phyloP scores from a whole-genome alignment of 2,888 invertebrate species.

The Drosophila robusta region DNA sequence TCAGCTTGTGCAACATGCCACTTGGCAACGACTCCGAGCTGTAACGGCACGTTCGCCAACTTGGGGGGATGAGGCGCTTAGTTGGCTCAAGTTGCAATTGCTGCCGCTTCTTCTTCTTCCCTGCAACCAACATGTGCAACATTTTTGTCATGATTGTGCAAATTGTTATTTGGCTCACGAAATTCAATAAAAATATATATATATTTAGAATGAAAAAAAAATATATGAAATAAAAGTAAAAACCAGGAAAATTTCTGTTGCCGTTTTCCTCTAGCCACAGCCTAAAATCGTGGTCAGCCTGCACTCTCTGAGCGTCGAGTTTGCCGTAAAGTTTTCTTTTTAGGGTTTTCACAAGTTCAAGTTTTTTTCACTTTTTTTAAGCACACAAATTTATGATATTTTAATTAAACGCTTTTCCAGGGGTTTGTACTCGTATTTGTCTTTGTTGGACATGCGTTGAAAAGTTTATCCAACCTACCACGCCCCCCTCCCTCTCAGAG shows the following conservation, averaged over 20 bases:
- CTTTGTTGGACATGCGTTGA: constrained; percentile 12
- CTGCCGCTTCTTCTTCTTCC: constrained; percentile 2
- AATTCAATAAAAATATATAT: constrained; percentile 45
- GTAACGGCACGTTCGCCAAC: constrained; percentile 26
- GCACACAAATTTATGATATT: constrained; percentile 23
- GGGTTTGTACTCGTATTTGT: constrained; percentile 19
- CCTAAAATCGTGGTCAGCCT: constrained; percentile 28
- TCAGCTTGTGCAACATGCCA: constrained; percentile 21
- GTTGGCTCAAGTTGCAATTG: constrained; percentile 26
- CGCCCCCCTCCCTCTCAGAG: no score
- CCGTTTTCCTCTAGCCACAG: constrained; percentile 13
- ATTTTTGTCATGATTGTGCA: constrained; percentile 52
- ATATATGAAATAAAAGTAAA: not conserved
- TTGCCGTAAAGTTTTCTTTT: constrained; percentile 12
- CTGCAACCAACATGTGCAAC: constrained; percentile 26
- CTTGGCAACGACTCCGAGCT: constrained; percentile 21
- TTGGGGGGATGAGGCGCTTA: not conserved
- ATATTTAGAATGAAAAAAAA: not conserved
- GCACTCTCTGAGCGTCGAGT: constrained; percentile 31
- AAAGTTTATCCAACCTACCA: constrained; percentile 11
- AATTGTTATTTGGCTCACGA: constrained; percentile 52
- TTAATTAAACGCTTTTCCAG: constrained; percentile 34
- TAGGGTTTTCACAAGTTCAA: constrained; percentile 8
- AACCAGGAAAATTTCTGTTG: constrained; percentile 16
- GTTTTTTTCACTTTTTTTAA: constrained; percentile 12